phyloP scores from a whole-genome alignment of 2,888 invertebrate species.

The Autographa gamma region DNA sequence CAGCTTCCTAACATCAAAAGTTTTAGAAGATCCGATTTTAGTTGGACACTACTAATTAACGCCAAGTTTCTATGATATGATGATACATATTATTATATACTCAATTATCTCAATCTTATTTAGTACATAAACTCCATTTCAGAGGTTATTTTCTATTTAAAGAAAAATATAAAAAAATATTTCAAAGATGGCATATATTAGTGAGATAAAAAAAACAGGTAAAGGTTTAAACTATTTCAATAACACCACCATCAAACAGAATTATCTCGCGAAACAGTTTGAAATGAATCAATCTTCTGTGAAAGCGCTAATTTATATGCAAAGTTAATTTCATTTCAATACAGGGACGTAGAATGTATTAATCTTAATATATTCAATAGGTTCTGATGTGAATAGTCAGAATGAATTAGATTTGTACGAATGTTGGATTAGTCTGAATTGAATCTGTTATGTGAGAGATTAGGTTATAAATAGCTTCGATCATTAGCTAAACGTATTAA shows the following conservation, averaged over 20 bases:
- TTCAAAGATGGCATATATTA: too few relatives aligned
- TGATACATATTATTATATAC: too few relatives aligned
- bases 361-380: conserved; percentile 50
- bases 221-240: not conserved
- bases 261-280: conserved; percentile 9
- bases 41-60: too few relatives aligned
- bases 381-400: conserved; percentile 34
- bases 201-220: not conserved
- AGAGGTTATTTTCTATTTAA: too few relatives aligned
- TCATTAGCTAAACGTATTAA: not conserved
- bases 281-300: conserved; percentile 28
- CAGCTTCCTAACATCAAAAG: too few relatives aligned
- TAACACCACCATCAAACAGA: not conserved
- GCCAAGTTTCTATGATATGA: too few relatives aligned
- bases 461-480: conserved; percentile 2
- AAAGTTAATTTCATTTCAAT: conserved; percentile 33
- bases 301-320: conserved; percentile 46
- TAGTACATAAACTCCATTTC: too few relatives aligned
- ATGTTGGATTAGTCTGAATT: conserved; percentile 19
- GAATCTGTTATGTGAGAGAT: conserved; percentile 6
- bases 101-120: too few relatives aligned
- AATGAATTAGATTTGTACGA: conserved; percentile 26
- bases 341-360: conserved; percentile 28
- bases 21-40: too few relatives aligned
- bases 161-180: too few relatives aligned